Base-by-base conservation (phyloP, 2,888 invertebrate genomes). In the Lepas anatifera region DNA sequence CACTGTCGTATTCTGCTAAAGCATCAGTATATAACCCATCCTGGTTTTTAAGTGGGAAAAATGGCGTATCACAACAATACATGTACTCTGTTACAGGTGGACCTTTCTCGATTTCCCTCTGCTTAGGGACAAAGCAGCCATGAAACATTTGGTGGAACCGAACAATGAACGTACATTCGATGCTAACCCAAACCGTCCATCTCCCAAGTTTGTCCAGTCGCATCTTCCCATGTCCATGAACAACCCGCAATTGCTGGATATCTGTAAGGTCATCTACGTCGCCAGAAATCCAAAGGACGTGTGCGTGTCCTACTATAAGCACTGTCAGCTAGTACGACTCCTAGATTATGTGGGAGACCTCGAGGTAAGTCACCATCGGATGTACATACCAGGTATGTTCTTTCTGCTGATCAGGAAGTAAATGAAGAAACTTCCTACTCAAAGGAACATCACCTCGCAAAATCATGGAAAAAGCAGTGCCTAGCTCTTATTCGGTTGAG, bases 141-240 rank as follows among this genome's bases (percentile, higher is more conserved):
- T 32, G 13, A 3, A 6, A 6, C 29, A 29, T 13, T 58, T 32
- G 4, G 58, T 8, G 32, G n/a, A n/a, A n/a, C n/a, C 2, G 18
- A 6, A 3, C 29, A 16, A 29, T 32, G 58, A 32, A 32, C 16
- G 16, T 32, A 1, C 16, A 32, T 3, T 8, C 29, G 13, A n/a
- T n/a, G n/a, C n/a, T 2, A n/a, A 66, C 39, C n/a, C 58, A 13
- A 13, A 66, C 66, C n/a, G 50, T 77, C 73, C 79, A 3, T 83
- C 83, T 0, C 85, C 83, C 1, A 79, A 87, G 73, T 87, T 85
- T 74, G 83, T 88, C 68, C 88, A 90, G 78, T 88, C 90, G 0
- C 92, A 92, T 78, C 83, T 92, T 73, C 90, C 92, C 0, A 84
- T 90, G 39, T 66, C 39, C 39, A 39, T 66, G 66, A 66, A 66